phyloP scores from a whole-genome alignment of 2,113 vertebrate genomes.

The Synchiropus splendidus region DNA sequence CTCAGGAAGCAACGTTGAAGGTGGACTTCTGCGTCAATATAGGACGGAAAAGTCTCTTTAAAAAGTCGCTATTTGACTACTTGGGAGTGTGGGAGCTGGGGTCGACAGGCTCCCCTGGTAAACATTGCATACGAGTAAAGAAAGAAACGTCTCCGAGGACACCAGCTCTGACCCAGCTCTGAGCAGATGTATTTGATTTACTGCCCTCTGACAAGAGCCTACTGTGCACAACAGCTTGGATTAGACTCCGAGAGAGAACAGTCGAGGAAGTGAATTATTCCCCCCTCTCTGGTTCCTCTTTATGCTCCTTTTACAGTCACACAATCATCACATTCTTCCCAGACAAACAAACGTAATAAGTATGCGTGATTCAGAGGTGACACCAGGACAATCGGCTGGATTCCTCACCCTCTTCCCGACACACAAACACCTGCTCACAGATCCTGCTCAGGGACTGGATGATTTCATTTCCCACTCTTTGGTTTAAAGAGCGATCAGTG shows the following conservation, averaged over 20 bases:
- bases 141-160: no score
- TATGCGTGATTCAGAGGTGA: slow-evolving; percentile 29
- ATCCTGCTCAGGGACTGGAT: slow-evolving; percentile 10
- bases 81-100: no score
- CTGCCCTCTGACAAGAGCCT: slow-evolving; percentile 9
- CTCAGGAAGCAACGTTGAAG: no score
- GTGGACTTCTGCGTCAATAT: no score
- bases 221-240: slow-evolving; percentile 20
- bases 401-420: slow-evolving; percentile 21
- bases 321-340: slow-evolving; percentile 31
- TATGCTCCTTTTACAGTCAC: slow-evolving; percentile 17
- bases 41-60: no score
- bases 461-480: slow-evolving; percentile 33
- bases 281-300: slow-evolving; percentile 31
- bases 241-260: slow-evolving; percentile 25
- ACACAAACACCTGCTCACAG: slow-evolving; percentile 24
- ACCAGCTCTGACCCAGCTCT: no score
- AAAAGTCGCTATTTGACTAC: no score
- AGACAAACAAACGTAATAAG: slow-evolving; percentile 23
- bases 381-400: slow-evolving; percentile 22
- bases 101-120: no score
- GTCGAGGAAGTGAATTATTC: slow-evolving; percentile 9
- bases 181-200: no score
- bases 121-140: no score
- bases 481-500: slow-evolving; percentile 18